These are phyloP conservation scores for Fragum fragum DNA, from an alignment of 2,888 invertebrate genomes.

Conservation along the genomic window DNA sequence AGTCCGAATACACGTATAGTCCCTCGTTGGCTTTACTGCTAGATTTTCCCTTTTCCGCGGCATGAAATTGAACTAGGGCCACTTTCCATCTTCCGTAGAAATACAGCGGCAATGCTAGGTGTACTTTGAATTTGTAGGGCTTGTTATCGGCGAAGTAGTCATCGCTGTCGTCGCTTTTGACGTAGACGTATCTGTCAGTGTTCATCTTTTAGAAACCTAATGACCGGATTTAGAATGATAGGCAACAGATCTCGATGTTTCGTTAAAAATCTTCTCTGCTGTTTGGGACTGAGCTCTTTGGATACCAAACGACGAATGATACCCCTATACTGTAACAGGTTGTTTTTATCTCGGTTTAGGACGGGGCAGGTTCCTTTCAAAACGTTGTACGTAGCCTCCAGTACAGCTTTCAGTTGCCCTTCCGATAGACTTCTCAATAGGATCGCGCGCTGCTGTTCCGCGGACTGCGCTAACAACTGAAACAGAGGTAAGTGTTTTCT, in stretches of 20 bases:
- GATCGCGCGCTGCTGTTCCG: conserved; percentile 30
- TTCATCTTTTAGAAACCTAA: conserved; percentile 24
- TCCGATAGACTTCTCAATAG: conserved; percentile 34
- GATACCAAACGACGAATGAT: conserved; percentile 51
- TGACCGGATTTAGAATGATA: conserved; percentile 40
- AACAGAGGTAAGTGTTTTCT: conserved; percentile 44
- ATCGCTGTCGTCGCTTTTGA: conserved; percentile 43
- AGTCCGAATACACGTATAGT: conserved; percentile 35
- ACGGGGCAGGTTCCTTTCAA: conserved; percentile 52
- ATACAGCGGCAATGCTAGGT: conserved; percentile 30
- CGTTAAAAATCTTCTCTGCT: conserved; percentile 41
- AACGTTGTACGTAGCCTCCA: conserved; percentile 61
- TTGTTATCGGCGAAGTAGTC: conserved; percentile 31
- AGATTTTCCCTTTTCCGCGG: conserved; percentile 32
- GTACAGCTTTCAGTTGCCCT: conserved; percentile 41
- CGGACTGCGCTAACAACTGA: conserved; percentile 31
- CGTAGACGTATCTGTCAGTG: conserved; percentile 34
- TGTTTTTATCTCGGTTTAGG: conserved; percentile 41
- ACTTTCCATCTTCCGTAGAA: conserved; percentile 41
- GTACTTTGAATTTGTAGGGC: conserved; percentile 35
- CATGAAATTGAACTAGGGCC: conserved; percentile 37
- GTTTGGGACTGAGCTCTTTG: conserved; percentile 40
- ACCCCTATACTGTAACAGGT: conserved; percentile 32
- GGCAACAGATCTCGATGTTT: conserved; percentile 42
- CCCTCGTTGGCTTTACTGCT: conserved; percentile 26